Evolutionary conservation across 2,797 vertebrate genomes (phyloP), one percentile per base, ranked within the genome.

Genomic region (Miichthys miiuy): DNA sequence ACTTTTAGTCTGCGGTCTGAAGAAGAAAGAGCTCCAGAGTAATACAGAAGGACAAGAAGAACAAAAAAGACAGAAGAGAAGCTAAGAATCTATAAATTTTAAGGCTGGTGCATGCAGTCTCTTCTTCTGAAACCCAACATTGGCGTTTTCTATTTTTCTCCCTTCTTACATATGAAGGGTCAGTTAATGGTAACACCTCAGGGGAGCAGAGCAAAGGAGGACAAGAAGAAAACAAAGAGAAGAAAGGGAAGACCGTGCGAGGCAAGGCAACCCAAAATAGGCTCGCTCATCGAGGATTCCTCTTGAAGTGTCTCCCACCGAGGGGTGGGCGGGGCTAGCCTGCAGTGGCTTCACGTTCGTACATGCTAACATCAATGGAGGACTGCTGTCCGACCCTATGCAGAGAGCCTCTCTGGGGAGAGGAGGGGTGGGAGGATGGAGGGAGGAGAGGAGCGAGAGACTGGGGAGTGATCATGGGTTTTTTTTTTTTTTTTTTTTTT

Each of bases 281-380:
- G 25, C 72, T 42, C 2, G 18, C 84, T 92, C 87, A 90, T 93
- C 42, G 38, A 56, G 57, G 87, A 92, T 92, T 93, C 92, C 81
- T 84, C 89, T 93, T 93, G 89, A 93, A 91, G 91, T 88, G 83
- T 72, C 60, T 83, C 77, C 79, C 69, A 20, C 27, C 10, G 81
- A 66, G 77, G 34, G 65, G 80, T 47, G 87, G 88, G 88, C 17
- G 89, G 88, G 86, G 88, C 78, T 42, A 52, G 87, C 87, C 88
- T 50, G 75, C 82, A 91, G 90, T 86, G 86, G 63, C 89, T 89
- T 72, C 75, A 76, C 46, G 20, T 71, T 72, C 70, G 12, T 63
- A 76, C 80, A 61, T 63, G 69, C 82, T 57, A 77, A 91, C 90
- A 90, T 91, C 91, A 89, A 86, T 91, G 80, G 79, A 81, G 77